Percentiles rank a stretch among this genome's conserved stretches.
phyloP scores from a whole-genome alignment of 2,113 vertebrate genomes.

The Orycteropus afer region DNA sequence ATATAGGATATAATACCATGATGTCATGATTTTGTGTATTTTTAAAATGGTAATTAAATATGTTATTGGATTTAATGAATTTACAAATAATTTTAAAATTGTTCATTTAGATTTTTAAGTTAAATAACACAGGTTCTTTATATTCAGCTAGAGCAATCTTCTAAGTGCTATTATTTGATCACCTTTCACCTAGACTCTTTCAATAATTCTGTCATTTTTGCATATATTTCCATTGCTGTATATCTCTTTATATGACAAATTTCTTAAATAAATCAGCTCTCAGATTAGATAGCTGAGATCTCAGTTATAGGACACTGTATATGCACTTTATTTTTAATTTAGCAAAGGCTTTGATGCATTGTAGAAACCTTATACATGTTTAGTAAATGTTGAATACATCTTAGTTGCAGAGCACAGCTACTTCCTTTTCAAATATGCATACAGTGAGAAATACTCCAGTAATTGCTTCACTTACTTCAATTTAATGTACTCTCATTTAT shows the following conservation, averaged over 20 bases:
- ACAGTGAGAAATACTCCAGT: not conserved
- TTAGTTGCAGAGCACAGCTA: not conserved
- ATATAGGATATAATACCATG: not conserved
- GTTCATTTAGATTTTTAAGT: not conserved
- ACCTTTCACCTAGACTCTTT: not conserved
- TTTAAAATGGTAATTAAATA: not conserved
- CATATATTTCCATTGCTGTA: not conserved
- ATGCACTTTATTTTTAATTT: not conserved
- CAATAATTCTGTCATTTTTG: not conserved
- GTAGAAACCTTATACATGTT: not conserved
- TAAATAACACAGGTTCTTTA: not conserved
- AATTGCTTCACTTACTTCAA: constrained; percentile 19
- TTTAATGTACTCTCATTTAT: not conserved
- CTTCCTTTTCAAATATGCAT: not conserved
- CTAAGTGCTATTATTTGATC: not conserved
- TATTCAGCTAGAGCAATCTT: not conserved
- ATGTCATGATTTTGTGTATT: not conserved
- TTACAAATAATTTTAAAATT: constrained; percentile 46
- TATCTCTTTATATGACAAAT: not conserved
- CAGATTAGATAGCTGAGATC: not conserved
- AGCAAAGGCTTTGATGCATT: not conserved
- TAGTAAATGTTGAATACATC: not conserved
- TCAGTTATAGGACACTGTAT: not conserved
- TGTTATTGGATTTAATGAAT: not conserved
- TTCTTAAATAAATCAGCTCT: not conserved